phyloP scores from a whole-genome alignment of 2,113 vertebrate species.

The Lamprologus sp. region DNA sequence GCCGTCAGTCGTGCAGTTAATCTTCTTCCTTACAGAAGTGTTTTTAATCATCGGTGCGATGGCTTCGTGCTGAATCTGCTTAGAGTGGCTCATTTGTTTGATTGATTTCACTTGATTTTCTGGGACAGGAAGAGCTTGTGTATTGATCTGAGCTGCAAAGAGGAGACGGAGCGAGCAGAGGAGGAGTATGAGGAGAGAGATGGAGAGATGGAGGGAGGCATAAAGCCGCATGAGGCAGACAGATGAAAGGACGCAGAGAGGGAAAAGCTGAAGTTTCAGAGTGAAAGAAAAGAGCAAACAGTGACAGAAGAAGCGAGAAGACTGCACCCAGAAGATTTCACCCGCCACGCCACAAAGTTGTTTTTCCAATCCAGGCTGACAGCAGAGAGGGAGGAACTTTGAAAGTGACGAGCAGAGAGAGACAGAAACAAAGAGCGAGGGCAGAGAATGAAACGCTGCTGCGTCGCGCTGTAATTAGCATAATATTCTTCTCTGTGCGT shows the following conservation, averaged over 20 bases:
- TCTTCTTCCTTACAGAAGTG: background rate
- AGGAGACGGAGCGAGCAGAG: background rate
- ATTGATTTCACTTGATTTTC: background rate
- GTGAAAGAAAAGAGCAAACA: background rate
- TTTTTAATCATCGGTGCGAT: background rate
- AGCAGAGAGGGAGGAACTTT: background rate
- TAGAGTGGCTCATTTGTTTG: background rate
- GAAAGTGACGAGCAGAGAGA: background rate
- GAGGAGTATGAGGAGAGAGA: background rate
- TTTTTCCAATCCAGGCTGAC: background rate
- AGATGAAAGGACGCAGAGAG: background rate
- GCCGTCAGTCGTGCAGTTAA: background rate
- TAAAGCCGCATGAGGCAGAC: background rate
- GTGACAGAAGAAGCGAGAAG: background rate
- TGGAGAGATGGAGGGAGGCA: background rate
- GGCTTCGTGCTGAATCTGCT: background rate
- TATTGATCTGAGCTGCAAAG: background rate
- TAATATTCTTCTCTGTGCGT: constrained; percentile 14
- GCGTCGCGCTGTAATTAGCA: constrained; percentile 25
- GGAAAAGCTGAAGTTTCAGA: background rate
- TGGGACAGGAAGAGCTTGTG: background rate
- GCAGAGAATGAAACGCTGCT: background rate
- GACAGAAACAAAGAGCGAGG: background rate
- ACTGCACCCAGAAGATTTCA: constrained; percentile 4
- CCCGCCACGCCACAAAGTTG: background rate